A percentile compares a stretch with the other conserved stretches of the same genome.
Conservation (phyloP, 2,888 invertebrate genomes). For the Leptopilina syphax region DNA sequence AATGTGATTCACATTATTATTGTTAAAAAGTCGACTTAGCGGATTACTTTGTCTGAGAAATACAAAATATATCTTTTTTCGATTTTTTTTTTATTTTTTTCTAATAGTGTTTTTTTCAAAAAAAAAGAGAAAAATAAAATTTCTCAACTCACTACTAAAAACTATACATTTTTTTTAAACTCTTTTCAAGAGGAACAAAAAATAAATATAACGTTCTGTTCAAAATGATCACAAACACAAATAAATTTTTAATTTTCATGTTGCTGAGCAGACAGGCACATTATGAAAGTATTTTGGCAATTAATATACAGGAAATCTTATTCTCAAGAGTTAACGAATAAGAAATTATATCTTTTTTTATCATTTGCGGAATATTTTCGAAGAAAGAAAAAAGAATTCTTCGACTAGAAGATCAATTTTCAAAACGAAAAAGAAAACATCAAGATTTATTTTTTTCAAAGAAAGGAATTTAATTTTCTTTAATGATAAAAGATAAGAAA, state of each 20-base stretch:
- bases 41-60: conserved; percentile 7
- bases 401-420: too few species aligned
- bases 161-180: background rate
- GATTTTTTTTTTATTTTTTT: conserved; percentile 15
- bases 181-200: conserved; percentile 36
- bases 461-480: too few species aligned
- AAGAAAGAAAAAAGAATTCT: too few species aligned
- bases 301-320: background rate
- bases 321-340: background rate
- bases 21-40: conserved; percentile 16
- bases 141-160: background rate
- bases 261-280: conserved; percentile 51
- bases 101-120: conserved; percentile 18
- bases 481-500: too few species aligned
- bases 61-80: conserved; percentile 34
- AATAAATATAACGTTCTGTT: conserved; percentile 29
- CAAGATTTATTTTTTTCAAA: too few species aligned
- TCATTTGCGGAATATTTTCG: conserved; percentile 1
- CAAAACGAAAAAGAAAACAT: too few species aligned
- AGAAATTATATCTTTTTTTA: background rate
- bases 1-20: conserved; percentile 33
- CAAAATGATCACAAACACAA: conserved; percentile 8
- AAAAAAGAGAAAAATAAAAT: background rate
- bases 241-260: conserved; percentile 40
- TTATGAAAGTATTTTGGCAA: conserved; percentile 50